phyloP scores from a whole-genome alignment of 1,140 invertebrate genomes.

The Bombyx mandarina region DNA sequence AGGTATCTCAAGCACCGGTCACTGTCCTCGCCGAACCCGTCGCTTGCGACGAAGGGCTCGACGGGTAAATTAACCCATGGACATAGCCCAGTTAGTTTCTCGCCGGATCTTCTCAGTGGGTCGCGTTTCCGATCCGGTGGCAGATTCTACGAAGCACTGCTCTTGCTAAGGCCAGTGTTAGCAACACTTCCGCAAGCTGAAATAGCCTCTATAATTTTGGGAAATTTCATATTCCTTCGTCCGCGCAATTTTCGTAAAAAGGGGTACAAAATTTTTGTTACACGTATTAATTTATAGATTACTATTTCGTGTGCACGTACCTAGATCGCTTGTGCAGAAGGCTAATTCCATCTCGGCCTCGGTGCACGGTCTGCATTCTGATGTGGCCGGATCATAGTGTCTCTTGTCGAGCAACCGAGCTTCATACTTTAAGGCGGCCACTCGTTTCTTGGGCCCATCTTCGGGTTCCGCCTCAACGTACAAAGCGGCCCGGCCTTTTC shows the following conservation, averaged over 20 bases:
- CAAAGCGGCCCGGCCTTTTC: slow-evolving; percentile 77
- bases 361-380: slow-evolving; percentile 84
- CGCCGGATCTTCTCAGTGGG: too few species aligned
- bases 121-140: too few species aligned
- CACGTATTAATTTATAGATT: slow-evolving; percentile 51
- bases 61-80: too few species aligned
- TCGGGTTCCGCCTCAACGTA: slow-evolving; percentile 77
- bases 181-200: too few species aligned
- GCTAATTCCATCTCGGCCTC: slow-evolving; percentile 81
- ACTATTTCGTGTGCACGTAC: slow-evolving; percentile 54
- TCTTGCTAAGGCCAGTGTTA: too few species aligned
- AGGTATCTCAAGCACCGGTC: too few species aligned
- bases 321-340: slow-evolving; percentile 86
- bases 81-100: too few species aligned
- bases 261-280: background rate
- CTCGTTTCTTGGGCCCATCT: slow-evolving; percentile 60
- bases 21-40: too few species aligned
- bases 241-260: too few species aligned
- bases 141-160: too few species aligned
- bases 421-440: slow-evolving; percentile 78
- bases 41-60: too few species aligned
- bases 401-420: slow-evolving; percentile 71
- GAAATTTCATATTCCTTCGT: too few species aligned
- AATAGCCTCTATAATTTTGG: background rate
- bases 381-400: slow-evolving; percentile 72